A percentile compares a stretch with the other conserved stretches of the same genome.
These are phyloP conservation scores for Siniperca knerii DNA, from an alignment of 2,113 vertebrate genomes.

Conservation along the genomic window DNA sequence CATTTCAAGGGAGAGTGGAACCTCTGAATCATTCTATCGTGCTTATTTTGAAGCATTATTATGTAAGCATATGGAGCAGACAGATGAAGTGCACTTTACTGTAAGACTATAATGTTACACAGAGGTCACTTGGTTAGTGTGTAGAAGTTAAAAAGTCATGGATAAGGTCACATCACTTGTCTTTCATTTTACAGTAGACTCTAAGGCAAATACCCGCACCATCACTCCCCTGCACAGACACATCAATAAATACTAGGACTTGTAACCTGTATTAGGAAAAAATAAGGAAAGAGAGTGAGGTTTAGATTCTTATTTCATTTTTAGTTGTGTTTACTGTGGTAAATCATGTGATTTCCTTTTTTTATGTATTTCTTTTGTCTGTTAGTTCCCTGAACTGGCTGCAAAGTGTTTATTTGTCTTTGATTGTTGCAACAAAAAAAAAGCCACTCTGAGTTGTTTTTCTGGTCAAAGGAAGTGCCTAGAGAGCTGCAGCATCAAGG, in stretches of 20 bases:
- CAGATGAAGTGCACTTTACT: constrained; percentile 87
- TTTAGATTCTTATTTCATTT: constrained; percentile 7
- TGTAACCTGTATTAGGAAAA: background rate
- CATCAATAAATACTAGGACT: constrained; percentile 22
- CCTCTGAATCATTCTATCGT: constrained; percentile 58
- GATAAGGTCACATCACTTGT: constrained; percentile 26
- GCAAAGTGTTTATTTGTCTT: constrained; percentile 33
- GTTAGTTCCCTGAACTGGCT: constrained; percentile 26
- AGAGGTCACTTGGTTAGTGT: constrained; percentile 46
- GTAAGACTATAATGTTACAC: constrained; percentile 54
- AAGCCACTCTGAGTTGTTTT: constrained; percentile 5
- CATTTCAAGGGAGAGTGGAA: constrained; percentile 56
- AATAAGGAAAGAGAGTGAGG: background rate
- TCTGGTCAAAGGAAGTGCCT: constrained; percentile 59
- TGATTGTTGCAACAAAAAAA: constrained; percentile 5
- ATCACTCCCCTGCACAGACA: constrained; percentile 55
- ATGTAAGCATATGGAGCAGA: constrained; percentile 53
- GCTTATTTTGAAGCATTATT: constrained; percentile 81
- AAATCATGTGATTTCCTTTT: constrained; percentile 18
- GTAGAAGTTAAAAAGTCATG: constrained; percentile 35
- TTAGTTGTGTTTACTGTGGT: constrained; percentile 42
- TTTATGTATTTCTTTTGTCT: constrained; percentile 30
- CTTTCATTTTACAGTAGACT: constrained; percentile 24
- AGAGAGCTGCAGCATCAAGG: constrained; percentile 8
- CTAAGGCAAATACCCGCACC: constrained; percentile 11